A percentile compares a stretch with the other conserved stretches of the same genome.
phyloP scores from a whole-genome alignment of 1,140 invertebrate genomes.

The Heliconius hermathena region DNA sequence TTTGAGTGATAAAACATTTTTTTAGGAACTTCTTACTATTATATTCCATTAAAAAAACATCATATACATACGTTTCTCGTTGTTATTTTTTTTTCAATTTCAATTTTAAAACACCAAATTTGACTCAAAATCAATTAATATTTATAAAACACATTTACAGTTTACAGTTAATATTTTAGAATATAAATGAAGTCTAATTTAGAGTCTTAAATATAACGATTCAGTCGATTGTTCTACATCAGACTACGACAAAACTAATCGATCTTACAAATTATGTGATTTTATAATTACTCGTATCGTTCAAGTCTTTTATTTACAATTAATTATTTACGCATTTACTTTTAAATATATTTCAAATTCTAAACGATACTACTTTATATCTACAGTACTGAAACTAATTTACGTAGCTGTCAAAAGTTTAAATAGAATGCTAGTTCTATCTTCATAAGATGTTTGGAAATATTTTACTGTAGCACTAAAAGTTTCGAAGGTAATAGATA shows the following conservation, averaged over 20 bases:
- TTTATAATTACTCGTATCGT: conserved; percentile 45
- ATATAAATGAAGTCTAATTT: conserved; percentile 6
- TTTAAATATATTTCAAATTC: conserved; percentile 11
- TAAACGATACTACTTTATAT: conserved; percentile 5
- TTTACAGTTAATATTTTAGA: neutral
- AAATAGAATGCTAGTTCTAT: neutral
- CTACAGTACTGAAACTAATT: conserved; percentile 4
- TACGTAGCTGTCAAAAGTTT: neutral
- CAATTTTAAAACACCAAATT: neutral
- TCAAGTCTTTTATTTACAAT: conserved; percentile 41
- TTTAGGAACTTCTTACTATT: neutral
- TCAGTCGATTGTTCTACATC: conserved; percentile 57
- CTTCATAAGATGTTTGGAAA: neutral
- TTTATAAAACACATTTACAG: no score
- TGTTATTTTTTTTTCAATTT: neutral
- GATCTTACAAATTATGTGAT: conserved; percentile 40
- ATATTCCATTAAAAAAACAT: neutral
- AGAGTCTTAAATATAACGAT: conserved; percentile 23
- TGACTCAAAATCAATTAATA: no score
- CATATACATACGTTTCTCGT: neutral
- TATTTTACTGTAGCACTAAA: conserved; percentile 1
- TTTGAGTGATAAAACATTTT: neutral
- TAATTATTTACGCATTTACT: neutral
- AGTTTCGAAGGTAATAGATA: conserved; percentile 67
- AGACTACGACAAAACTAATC: conserved; percentile 51